Conservation (phyloP, 2,888 invertebrate species). For the Dusona sp. region DNA sequence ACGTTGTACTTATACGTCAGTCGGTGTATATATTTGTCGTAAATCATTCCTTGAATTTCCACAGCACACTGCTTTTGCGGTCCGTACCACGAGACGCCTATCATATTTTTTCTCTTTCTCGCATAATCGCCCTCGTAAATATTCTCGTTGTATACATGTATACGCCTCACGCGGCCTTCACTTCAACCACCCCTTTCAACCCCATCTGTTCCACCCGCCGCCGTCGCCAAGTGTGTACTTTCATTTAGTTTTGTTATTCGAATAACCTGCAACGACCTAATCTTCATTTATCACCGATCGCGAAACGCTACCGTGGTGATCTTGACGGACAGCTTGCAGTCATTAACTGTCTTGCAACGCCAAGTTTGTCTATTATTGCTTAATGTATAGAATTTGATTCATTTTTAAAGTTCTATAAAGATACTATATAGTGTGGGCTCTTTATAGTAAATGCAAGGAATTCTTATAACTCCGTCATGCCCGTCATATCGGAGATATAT, state of each 20-base stretch:
- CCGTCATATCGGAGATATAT: no score
- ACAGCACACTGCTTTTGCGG: constrained; percentile 39
- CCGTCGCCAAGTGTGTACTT: constrained; percentile 17
- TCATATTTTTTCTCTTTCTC: constrained; percentile 53
- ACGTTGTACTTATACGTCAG: constrained; percentile 69
- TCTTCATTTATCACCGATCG: not conserved
- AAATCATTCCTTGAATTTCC: constrained; percentile 69
- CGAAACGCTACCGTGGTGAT: constrained; percentile 1
- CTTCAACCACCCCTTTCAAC: constrained; percentile 18
- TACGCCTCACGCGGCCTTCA: not conserved
- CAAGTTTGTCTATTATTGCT: not conserved
- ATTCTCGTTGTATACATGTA: constrained; percentile 45
- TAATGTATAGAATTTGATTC: not conserved
- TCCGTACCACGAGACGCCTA: constrained; percentile 42
- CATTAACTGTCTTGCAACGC: not conserved
- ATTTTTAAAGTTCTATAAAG: no score
- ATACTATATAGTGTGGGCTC: no score
- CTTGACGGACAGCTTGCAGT: not conserved
- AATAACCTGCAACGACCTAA: not conserved
- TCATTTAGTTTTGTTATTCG: constrained; percentile 31
- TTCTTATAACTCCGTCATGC: no score
- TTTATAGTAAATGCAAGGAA: no score
- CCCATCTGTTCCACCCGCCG: constrained; percentile 20
- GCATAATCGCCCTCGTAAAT: constrained; percentile 68
- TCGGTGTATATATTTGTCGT: constrained; percentile 69